phyloP scores from a whole-genome alignment of 2,797 vertebrate species.

The Lagocephalus sceleratus region DNA sequence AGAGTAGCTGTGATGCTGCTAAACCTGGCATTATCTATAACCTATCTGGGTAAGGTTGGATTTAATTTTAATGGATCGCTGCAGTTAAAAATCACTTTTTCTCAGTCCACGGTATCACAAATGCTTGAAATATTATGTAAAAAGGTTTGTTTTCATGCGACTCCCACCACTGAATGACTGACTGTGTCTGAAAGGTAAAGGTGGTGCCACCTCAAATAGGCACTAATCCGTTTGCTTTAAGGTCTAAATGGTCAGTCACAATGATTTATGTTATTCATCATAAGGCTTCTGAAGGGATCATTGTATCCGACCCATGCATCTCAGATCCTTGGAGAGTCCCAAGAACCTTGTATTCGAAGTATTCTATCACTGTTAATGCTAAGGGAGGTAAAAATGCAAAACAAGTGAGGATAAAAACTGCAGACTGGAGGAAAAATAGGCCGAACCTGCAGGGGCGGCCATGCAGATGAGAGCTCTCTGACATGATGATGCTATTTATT shows the following conservation, averaged over 20 bases:
- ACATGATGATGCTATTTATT: conserved; percentile 70
- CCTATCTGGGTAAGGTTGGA: no score
- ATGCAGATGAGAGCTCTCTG: conserved; percentile 64
- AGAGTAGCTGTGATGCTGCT: no score
- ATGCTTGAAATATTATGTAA: no score
- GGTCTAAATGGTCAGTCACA: conserved; percentile 33
- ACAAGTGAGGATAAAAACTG: conserved; percentile 55
- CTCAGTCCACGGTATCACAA: no score
- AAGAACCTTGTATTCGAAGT: conserved; percentile 37
- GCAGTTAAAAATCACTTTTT: no score
- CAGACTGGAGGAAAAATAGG: conserved; percentile 49
- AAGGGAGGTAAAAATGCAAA: conserved; percentile 64
- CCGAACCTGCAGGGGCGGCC: conserved; percentile 51
- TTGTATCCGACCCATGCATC: conserved; percentile 32
- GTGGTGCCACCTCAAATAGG: conserved; percentile 46
- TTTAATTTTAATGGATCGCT: no score
- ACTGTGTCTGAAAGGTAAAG: conserved; percentile 32
- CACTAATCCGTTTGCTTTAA: conserved; percentile 46
- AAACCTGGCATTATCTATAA: no score
- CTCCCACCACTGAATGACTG: conserved; percentile 32
- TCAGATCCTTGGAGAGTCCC: conserved; percentile 45
- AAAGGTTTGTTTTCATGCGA: conserved; percentile 24
- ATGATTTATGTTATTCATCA: conserved; percentile 23
- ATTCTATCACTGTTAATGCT: conserved; percentile 52
- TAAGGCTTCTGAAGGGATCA: conserved; percentile 23